Evolutionary conservation across 2,113 vertebrate genomes (phyloP).

Genomic region (Otolemur garnettii): DNA sequence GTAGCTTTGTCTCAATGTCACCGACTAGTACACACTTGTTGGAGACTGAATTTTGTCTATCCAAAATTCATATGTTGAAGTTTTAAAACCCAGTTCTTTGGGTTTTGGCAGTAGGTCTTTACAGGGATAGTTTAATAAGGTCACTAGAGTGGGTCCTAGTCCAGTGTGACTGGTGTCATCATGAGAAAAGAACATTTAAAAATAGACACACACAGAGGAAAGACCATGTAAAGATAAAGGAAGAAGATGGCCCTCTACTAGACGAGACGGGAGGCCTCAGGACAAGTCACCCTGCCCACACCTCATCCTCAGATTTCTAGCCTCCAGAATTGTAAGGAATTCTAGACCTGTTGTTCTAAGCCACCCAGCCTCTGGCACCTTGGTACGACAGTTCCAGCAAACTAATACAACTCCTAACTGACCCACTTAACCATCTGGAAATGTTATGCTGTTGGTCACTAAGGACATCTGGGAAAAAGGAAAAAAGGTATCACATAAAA

Average conservation of each 20-base stretch:
- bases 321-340: neutral
- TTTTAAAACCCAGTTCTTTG: neutral
- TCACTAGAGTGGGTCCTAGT: neutral
- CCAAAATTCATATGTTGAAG: neutral
- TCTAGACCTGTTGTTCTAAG: neutral
- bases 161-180: neutral
- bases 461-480: neutral
- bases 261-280: neutral
- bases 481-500: neutral
- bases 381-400: neutral
- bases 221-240: neutral
- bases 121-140: neutral
- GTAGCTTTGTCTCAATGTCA: neutral
- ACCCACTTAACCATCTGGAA: neutral
- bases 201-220: neutral
- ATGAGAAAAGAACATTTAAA: neutral
- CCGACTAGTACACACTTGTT: neutral
- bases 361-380: neutral
- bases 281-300: neutral
- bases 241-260: neutral
- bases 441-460: neutral
- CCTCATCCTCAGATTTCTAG: neutral
- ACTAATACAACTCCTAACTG: neutral
- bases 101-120: neutral
- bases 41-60: neutral